Evolutionary conservation across 1,140 invertebrate species (phyloP), one percentile per base, ranked within the genome.

Genomic region (Cyclargus thomasi): DNA sequence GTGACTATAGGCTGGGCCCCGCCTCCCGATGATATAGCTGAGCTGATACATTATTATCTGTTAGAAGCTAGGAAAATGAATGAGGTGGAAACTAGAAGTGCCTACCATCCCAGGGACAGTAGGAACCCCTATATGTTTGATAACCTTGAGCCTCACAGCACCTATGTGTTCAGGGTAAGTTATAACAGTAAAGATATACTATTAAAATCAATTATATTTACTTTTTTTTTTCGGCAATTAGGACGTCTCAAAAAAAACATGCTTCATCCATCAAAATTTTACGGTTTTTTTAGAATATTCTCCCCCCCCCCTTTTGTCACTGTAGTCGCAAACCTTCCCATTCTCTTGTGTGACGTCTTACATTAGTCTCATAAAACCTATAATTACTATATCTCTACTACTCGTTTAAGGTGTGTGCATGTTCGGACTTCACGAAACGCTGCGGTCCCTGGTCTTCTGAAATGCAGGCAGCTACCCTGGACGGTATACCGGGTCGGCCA

Each of bases 391-490:
- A 29, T 7, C 0, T 29, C 1, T 29, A 4, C 0, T 67, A n/a
- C 57, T 22, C 22, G 70, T 68, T 79, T 4, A 70, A 94, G 93
- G 93, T 94, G 14, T 88, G 93, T 39, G 95, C 95, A 10, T 97
- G 95, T 80, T 96, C 93, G 70, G 94, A 96, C 78, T 95, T 94
- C 75, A 96, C 94, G 1, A 92, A 92, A 64, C 86, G 92, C 57
- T 97, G 96, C 83, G 95, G 95, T 5, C 92, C 93, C 18, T 95
- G 94, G 94, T 96, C 95, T 1, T 87, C 92, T 18, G 91, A 93
- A 70, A 94, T 95, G 55, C 94, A 95, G 78, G 95, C 94, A 1
- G 95, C 94, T 6, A 97, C 96, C 5, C 92, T 96, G 87, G 96
- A 97, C 84, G 95, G 95, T 68, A 92, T 92, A 17, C 92, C 94